These are phyloP conservation scores for Disparrhopalites patrizii DNA, from an alignment of 2,888 invertebrate species.

Conservation along the genomic window DNA sequence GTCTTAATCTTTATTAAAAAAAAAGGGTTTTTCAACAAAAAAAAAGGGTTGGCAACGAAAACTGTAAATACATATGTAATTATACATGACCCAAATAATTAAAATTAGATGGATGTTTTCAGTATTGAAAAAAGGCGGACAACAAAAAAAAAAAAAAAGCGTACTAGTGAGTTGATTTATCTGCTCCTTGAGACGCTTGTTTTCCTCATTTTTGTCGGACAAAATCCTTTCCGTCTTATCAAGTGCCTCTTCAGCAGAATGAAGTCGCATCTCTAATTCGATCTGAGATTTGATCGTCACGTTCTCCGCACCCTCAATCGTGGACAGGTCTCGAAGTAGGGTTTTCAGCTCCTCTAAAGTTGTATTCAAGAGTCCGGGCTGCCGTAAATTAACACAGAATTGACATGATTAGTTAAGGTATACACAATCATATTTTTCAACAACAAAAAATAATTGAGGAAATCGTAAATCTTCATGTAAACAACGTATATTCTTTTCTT, in stretches of 20 bases:
- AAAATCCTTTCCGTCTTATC: constrained; percentile 72
- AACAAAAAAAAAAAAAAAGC: constrained; percentile 38
- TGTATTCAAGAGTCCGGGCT: constrained; percentile 55
- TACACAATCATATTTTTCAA: not conserved
- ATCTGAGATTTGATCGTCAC: constrained; percentile 43
- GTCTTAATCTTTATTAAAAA: no score
- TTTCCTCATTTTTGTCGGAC: constrained; percentile 72
- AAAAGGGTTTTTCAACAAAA: no score
- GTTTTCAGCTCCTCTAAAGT: constrained; percentile 51
- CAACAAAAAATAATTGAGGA: not conserved
- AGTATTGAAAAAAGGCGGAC: no score
- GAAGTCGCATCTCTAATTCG: constrained; percentile 52
- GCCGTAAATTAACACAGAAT: constrained; percentile 36
- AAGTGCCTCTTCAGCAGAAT: constrained; percentile 55
- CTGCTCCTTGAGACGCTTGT: constrained; percentile 72
- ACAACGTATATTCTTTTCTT: no score
- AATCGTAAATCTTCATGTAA: no score
- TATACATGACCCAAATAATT: no score
- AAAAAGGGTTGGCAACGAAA: no score
- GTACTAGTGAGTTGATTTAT: constrained; percentile 76
- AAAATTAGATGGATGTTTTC: no score
- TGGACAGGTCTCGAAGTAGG: constrained; percentile 52
- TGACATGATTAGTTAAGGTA: not conserved
- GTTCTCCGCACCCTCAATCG: constrained; percentile 42
- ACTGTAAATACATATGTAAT: no score